Conservation (phyloP, 2,113 vertebrate genomes). For the Deroptyus accipitrinus region DNA sequence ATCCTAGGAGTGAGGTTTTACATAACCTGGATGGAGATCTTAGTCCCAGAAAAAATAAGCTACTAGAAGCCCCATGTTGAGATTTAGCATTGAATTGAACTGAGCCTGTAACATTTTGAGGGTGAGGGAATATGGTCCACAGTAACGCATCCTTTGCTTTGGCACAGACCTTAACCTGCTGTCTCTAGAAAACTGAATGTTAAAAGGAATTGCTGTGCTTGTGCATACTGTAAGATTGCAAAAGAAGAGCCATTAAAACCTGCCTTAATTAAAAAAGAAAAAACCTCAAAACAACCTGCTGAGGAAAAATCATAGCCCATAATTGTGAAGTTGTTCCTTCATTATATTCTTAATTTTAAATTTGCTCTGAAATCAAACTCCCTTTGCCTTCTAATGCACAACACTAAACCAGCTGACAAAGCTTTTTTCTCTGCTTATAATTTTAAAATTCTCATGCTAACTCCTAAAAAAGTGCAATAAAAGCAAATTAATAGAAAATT, state of each 20-base stretch:
- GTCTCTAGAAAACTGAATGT: neutral
- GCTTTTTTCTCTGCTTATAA: neutral
- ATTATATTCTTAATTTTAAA: neutral
- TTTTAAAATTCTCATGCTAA: neutral
- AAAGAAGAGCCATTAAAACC: neutral
- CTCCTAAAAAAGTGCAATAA: neutral
- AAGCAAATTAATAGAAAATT: neutral
- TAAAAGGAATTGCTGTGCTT: neutral
- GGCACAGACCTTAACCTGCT: neutral
- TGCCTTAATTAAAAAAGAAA: neutral
- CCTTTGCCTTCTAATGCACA: neutral
- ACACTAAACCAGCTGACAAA: neutral
- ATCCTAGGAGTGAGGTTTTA: neutral
- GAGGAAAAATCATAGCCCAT: neutral
- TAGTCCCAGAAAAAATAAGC: neutral
- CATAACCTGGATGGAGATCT: neutral
- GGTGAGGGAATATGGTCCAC: neutral
- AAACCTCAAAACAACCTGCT: neutral
- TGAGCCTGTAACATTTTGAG: neutral
- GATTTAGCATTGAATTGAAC: neutral
- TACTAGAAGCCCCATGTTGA: neutral
- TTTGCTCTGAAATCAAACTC: neutral
- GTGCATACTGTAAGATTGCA: neutral
- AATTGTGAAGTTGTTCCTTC: neutral
- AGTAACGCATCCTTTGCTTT: neutral